Conservation (phyloP, 2,113 vertebrate species). For the Podiceps cristatus region DNA sequence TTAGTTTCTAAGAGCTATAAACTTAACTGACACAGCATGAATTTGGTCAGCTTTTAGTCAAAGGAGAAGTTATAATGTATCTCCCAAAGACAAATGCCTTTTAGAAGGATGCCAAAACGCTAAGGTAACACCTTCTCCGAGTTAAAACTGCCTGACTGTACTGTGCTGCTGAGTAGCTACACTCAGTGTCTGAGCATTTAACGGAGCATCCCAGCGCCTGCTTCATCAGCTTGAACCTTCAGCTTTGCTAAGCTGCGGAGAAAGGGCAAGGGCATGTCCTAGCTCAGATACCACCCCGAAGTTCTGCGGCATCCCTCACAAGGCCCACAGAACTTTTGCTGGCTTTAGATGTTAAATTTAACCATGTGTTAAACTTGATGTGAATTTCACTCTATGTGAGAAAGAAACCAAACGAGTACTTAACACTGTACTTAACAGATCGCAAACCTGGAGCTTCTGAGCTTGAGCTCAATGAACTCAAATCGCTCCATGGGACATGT, state of each 20-base stretch:
- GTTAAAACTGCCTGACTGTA: background rate
- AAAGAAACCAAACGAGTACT: background rate
- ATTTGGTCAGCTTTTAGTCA: too few relatives aligned
- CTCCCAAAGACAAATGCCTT: background rate
- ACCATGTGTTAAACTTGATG: background rate
- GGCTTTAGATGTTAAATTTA: background rate
- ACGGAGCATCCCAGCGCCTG: background rate
- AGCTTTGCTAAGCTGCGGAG: too few relatives aligned
- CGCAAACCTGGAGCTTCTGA: background rate
- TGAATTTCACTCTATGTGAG: background rate
- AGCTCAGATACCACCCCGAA: too few relatives aligned
- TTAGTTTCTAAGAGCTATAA: background rate
- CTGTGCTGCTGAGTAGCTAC: background rate
- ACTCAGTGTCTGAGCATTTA: background rate
- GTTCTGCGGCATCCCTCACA: background rate
- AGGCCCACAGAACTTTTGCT: background rate
- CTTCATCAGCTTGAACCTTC: background rate
- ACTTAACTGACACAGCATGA: background rate
- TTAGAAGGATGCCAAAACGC: background rate
- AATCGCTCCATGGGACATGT: background rate
- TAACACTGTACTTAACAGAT: background rate
- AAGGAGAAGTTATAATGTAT: background rate
- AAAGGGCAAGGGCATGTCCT: too few relatives aligned
- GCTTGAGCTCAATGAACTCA: background rate
- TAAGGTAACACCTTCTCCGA: background rate